A percentile compares a stretch with the other conserved stretches of the same genome.
phyloP scores from a whole-genome alignment of 2,888 invertebrate species.

The Drosophila flavopinicola region DNA sequence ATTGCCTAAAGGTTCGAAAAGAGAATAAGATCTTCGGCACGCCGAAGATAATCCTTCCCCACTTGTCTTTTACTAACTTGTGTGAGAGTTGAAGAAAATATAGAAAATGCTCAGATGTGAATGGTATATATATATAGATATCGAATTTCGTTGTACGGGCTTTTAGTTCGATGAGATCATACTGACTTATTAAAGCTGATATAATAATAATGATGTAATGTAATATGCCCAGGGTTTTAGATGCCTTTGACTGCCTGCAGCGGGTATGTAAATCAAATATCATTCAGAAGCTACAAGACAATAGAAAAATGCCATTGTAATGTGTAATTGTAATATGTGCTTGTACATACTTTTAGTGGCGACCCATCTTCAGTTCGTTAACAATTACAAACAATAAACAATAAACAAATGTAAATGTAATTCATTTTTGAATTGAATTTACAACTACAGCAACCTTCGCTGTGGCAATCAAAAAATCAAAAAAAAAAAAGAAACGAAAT shows the following conservation, averaged over 20 bases:
- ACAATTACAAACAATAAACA: constrained; percentile 52
- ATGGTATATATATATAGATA: too few relatives aligned
- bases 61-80: too few relatives aligned
- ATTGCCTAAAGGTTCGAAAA: too few relatives aligned
- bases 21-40: too few relatives aligned
- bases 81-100: too few relatives aligned
- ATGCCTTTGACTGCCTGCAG: not conserved
- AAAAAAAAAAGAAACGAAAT: constrained; percentile 34
- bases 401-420: constrained; percentile 69
- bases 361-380: constrained; percentile 54
- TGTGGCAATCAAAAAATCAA: constrained; percentile 59
- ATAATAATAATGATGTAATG: not conserved
- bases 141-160: too few relatives aligned
- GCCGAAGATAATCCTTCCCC: too few relatives aligned
- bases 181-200: not conserved
- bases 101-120: too few relatives aligned
- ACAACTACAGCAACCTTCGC: constrained; percentile 58
- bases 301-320: constrained; percentile 20
- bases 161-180: too few relatives aligned
- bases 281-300: constrained; percentile 35
- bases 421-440: constrained; percentile 66
- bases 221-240: constrained; percentile 4
- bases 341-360: not conserved
- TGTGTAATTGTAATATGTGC: constrained; percentile 15
- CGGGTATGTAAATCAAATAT: constrained; percentile 17